Evolutionary conservation across 2,797 vertebrate species (phyloP), one percentile per base, ranked within the genome.

Genomic region (Falco cherrug): DNA sequence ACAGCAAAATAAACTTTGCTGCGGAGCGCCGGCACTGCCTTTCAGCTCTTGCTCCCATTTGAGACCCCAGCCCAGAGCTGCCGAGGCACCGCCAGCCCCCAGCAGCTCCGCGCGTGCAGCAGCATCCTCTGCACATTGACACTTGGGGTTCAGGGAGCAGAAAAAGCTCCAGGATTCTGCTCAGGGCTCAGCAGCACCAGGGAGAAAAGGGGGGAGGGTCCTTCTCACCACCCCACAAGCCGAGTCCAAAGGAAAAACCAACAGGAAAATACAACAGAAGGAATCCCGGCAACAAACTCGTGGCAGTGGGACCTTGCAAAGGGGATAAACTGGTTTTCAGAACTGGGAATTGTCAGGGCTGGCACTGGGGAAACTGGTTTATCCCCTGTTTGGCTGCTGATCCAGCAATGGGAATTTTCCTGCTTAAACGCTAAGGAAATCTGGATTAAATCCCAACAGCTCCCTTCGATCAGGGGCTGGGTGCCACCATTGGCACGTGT

Each of bases 251-350:
- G 45, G 48, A 1, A 75, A 70, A 51, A 6, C 2, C 29, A 8
- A 2, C 6, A 20, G 43, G 70, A 73, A 63, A 67, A 60, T 2
- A 11, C 2, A 31, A 4, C 71, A 10, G 22, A 28, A 61, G 20
- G 0, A 13, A 29, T 24, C 6, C 1, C 0, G 3, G 86, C n/a
- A 10, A 39, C 0, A 3, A 37, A 2, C 16, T 4, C 35, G 35
- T 2, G 0, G 51, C 2, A 0, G 74, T 7, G 2, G 21, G 35
- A 39, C 35, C 37, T 5, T 7, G 57, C 14, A 37, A 3, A 14
- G 33, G 43, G 51, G 69, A 37, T 6, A 25, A 79, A 64, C 22
- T 9, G 28, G 6, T 43, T 31, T 33, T 56, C 18, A 6, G 26
- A 15, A 16, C 50, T 56, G 69, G 73, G 73, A 89, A 47, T 5